Conservation (phyloP, 2,888 invertebrate genomes). For the Drosophila peninsularis region DNA sequence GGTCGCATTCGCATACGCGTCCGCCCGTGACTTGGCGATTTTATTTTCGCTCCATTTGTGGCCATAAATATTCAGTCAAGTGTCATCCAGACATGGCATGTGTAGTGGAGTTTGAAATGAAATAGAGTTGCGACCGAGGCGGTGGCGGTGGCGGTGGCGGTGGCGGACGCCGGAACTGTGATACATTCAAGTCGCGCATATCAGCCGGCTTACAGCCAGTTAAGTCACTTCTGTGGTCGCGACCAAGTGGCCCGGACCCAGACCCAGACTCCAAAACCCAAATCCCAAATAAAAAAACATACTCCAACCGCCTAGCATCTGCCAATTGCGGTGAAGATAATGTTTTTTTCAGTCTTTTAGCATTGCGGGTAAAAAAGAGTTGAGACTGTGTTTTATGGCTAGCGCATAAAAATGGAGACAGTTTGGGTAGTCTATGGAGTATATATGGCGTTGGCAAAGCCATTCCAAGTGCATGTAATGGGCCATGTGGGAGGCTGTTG, state of each 20-base stretch:
- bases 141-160: background rate
- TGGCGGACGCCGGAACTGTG: background rate
- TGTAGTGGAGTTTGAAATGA: slow-evolving; percentile 77
- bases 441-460: slow-evolving; percentile 62
- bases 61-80: slow-evolving; percentile 80
- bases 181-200: slow-evolving; percentile 19
- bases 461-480: slow-evolving; percentile 61
- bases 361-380: slow-evolving; percentile 25
- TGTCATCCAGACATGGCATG: slow-evolving; percentile 77
- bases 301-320: slow-evolving; percentile 22
- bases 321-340: slow-evolving; percentile 48
- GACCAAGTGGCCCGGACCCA: slow-evolving; percentile 66
- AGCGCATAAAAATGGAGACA: slow-evolving; percentile 51
- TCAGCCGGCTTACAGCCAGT: slow-evolving; percentile 71
- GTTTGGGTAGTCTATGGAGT: slow-evolving; percentile 17
- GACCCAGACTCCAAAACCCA: slow-evolving; percentile 29
- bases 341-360: slow-evolving; percentile 15
- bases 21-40: slow-evolving; percentile 76
- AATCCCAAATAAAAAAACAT: slow-evolving; percentile 13
- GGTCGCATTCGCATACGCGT: slow-evolving; percentile 36
- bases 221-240: slow-evolving; percentile 78
- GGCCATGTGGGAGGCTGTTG: slow-evolving; percentile 51
- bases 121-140: slow-evolving; percentile 51
- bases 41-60: slow-evolving; percentile 80
- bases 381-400: slow-evolving; percentile 50